phyloP scores from a whole-genome alignment of 1,140 invertebrate species.

The Arion vulgaris region DNA sequence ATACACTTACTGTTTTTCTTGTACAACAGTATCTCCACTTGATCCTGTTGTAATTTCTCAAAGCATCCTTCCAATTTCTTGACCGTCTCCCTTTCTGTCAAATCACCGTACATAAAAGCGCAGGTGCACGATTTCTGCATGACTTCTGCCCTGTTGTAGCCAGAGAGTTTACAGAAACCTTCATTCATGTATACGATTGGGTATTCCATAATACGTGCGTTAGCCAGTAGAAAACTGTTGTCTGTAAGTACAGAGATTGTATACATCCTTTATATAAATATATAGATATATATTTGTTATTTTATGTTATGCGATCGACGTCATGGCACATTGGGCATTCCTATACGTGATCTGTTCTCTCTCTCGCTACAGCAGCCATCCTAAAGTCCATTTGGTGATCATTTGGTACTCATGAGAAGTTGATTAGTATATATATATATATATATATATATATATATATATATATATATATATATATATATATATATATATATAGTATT shows the following conservation, averaged over 20 bases:
- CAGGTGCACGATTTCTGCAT: slow-evolving; percentile 94
- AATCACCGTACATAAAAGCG: slow-evolving; percentile 99
- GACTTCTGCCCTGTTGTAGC: slow-evolving; percentile 97
- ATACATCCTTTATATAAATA: too few relatives aligned
- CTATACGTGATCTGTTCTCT: too few relatives aligned
- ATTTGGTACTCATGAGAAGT: too few relatives aligned
- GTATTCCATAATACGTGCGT: slow-evolving; percentile 99
- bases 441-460: too few relatives aligned
- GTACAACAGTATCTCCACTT: slow-evolving; percentile 95
- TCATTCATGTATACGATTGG: slow-evolving; percentile 99
- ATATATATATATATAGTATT: too few relatives aligned
- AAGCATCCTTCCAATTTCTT: slow-evolving; percentile 92
- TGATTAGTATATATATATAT: too few relatives aligned
- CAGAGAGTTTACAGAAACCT: slow-evolving; percentile 99
- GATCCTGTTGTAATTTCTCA: slow-evolving; percentile 94
- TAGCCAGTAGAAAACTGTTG: slow-evolving; percentile 98
- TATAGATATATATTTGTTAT: too few relatives aligned
- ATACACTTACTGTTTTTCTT: slow-evolving; percentile 99
- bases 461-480: too few relatives aligned
- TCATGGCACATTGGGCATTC: too few relatives aligned
- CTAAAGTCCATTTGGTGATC: too few relatives aligned
- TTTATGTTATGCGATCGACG: too few relatives aligned
- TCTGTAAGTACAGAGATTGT: slow-evolving; percentile 74
- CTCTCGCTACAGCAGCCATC: too few relatives aligned
- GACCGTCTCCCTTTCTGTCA: slow-evolving; percentile 95